Evolutionary conservation across 2,888 invertebrate species (phyloP), one percentile per base, ranked within the genome.

Genomic region (Ochropacha duplaris): DNA sequence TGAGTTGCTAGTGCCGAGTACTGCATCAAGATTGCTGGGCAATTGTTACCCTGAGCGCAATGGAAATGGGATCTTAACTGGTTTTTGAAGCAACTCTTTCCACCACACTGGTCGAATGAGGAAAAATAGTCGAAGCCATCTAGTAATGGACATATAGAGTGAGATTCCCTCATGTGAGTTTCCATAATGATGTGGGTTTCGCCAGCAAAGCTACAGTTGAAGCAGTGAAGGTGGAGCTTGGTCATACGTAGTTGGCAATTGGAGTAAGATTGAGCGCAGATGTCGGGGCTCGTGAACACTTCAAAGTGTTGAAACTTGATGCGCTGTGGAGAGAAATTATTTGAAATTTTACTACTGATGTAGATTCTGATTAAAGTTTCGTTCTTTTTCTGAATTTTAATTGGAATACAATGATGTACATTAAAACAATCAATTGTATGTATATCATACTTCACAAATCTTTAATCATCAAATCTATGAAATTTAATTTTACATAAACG

Each of bases 121-220:
- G 93, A 78, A 83, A 96, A 98, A 84, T 97, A 97, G 62, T 97
- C 96, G 78, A 97, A 98, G 0, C 97, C 97, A 54, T 97, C 96
- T 39, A 97, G 88, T 56, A 98, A 96, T 69, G 96, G 96, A 50
- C 96, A 94, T 69, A 96, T 95, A 64, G 96, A 96, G 84, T 98
- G 98, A 73, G 96, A 97, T 83, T 98, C 97, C 74, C 96, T 95
- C 84, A 97, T 95, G 79, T 98, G 98, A 71, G 96, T 95, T 60
- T 96, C 94, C 71, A 98, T 94, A 39, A 96, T 94, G 62, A 96
- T 95, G 59, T 96, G 95, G 54, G 95, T 94, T 79, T 97, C 96
- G 0, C 97, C 96, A 11, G 96, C 95, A 74, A 96, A 97, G 78
- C 97, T 96, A 81, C 98, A 98, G 70, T 97, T 96, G 50, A 95